phyloP scores from a whole-genome alignment of 2,888 invertebrate genomes.

The Galerucella pusilla region DNA sequence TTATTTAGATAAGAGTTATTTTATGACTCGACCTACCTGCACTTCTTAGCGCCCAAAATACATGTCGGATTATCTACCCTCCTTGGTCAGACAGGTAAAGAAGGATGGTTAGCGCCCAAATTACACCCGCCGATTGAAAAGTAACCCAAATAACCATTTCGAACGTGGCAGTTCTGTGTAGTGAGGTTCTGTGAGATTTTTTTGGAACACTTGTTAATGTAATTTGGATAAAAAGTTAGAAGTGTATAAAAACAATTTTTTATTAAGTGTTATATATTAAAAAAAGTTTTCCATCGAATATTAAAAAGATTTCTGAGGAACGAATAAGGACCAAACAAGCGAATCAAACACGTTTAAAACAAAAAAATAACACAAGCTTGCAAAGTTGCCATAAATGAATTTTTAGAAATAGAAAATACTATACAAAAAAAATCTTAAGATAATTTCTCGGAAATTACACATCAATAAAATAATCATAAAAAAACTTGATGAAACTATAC shows the following conservation, averaged over 20 bases:
- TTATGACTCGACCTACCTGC: too few relatives aligned
- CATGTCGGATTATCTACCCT: too few relatives aligned
- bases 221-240: background rate
- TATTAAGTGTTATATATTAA: conserved; percentile 1
- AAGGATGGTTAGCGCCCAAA: too few relatives aligned
- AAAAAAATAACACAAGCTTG: background rate
- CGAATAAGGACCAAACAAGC: background rate
- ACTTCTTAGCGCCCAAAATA: too few relatives aligned
- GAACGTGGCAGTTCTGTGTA: too few relatives aligned
- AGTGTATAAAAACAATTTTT: background rate
- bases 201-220: background rate
- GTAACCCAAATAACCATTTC: too few relatives aligned
- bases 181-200: too few relatives aligned
- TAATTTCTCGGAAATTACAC: conserved; percentile 4
- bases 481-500: background rate
- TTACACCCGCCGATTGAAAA: too few relatives aligned
- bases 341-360: background rate
- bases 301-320: background rate
- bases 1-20: too few relatives aligned
- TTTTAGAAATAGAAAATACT: conserved; percentile 8
- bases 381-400: background rate
- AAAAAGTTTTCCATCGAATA: background rate
- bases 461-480: background rate
- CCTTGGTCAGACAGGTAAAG: too few relatives aligned
- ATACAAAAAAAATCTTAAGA: background rate